Conservation (phyloP, 2,797 vertebrate genomes). For the Thalassophryne amazonica region DNA sequence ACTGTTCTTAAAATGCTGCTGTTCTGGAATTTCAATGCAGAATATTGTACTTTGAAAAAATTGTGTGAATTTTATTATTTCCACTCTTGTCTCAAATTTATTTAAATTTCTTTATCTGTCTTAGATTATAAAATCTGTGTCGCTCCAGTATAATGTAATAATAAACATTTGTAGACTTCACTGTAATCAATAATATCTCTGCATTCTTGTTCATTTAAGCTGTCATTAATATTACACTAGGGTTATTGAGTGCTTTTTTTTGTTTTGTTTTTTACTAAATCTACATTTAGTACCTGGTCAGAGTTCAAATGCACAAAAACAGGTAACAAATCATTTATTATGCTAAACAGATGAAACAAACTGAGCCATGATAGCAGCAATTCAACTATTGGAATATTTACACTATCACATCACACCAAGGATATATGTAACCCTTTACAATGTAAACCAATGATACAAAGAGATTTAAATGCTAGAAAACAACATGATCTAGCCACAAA, state of each 20-base stretch:
- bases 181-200: constrained; percentile 34
- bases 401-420: constrained; percentile 79
- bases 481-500: constrained; percentile 54
- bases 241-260: background rate
- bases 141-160: too few species aligned
- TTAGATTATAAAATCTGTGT: too few species aligned
- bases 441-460: constrained; percentile 82
- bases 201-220: too few species aligned
- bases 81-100: too few species aligned
- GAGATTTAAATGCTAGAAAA: constrained; percentile 62
- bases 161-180: background rate
- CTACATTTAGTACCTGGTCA: background rate
- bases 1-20: too few species aligned
- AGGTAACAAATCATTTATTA: constrained; percentile 77
- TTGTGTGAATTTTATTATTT: background rate
- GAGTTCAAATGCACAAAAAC: constrained; percentile 5
- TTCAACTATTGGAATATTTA: constrained; percentile 80
- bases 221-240: background rate
- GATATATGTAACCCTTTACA: constrained; percentile 76
- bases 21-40: background rate
- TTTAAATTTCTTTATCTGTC: too few species aligned
- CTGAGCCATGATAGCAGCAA: constrained; percentile 81
- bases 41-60: background rate
- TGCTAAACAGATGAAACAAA: constrained; percentile 74
- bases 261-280: background rate